Conservation (phyloP, 2,797 vertebrate genomes). For the Gallinago solitaria region DNA sequence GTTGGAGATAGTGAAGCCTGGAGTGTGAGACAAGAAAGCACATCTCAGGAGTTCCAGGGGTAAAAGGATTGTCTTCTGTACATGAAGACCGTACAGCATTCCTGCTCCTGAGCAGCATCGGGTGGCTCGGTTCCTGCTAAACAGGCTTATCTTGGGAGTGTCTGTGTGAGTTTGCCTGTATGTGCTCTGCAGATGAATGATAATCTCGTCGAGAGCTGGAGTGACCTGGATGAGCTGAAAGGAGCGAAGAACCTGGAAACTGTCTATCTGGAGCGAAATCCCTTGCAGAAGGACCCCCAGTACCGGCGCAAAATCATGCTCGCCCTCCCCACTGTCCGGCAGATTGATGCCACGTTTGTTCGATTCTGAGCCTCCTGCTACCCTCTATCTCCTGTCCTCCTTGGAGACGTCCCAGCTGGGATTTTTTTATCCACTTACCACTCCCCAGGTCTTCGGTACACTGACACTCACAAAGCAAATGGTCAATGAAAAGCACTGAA, state of each 20-base stretch:
- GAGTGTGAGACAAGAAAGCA: not conserved
- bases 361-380: constrained; percentile 85
- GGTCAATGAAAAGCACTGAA: constrained; percentile 67
- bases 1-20: not conserved
- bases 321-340: constrained; percentile 91
- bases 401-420: constrained; percentile 31
- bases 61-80: rapidly evolving
- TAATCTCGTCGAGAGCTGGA: constrained; percentile 96
- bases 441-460: constrained; percentile 49
- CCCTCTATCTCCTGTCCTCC: not conserved
- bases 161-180: not conserved
- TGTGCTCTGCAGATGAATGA: constrained; percentile 91
- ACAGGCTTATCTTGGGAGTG: not conserved
- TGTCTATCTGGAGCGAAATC: constrained; percentile 95
- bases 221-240: constrained; percentile 95
- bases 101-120: rapidly evolving
- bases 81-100: rapidly evolving
- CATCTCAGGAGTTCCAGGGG: not conserved
- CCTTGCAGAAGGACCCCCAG: constrained; percentile 96
- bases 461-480: constrained; percentile 42
- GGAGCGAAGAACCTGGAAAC: constrained; percentile 92
- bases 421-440: constrained; percentile 63
- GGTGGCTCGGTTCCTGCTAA: not conserved
- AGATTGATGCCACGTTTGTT: constrained; percentile 97
- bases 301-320: constrained; percentile 98